phyloP scores from a whole-genome alignment of 2,113 vertebrate species.

The Nipponia nippon region DNA sequence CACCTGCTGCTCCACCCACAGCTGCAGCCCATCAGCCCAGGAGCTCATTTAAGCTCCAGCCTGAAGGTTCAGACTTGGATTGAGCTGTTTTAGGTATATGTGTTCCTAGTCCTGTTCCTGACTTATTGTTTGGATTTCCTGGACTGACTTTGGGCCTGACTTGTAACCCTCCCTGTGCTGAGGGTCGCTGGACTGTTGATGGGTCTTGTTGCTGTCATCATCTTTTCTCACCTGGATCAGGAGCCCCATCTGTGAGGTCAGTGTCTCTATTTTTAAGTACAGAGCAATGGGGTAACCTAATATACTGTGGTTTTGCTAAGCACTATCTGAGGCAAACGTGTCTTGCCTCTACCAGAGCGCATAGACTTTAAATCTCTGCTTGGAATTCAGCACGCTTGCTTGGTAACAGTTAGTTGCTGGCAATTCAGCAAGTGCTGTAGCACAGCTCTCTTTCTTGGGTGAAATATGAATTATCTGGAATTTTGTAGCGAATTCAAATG shows the following conservation, averaged over 20 bases:
- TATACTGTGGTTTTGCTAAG: not conserved
- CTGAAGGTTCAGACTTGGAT: not conserved
- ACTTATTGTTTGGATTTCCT: not conserved
- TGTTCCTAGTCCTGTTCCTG: not conserved
- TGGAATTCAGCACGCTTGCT: not conserved
- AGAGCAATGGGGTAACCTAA: not conserved
- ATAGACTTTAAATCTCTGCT: not conserved
- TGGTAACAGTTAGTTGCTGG: not conserved
- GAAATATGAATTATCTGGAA: not conserved
- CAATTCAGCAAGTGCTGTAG: not conserved
- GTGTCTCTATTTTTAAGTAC: not conserved
- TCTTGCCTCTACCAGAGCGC: not conserved
- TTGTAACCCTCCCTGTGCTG: not conserved
- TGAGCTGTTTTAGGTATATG: accelerated
- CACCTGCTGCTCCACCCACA: not conserved
- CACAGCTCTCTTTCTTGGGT: not conserved
- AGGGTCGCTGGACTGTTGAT: not conserved
- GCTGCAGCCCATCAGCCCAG: not conserved
- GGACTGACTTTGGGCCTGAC: not conserved
- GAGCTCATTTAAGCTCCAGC: not conserved
- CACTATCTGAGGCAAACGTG: not conserved
- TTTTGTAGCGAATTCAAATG: not conserved
- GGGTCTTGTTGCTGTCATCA: not conserved
- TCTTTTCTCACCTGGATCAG: not conserved
- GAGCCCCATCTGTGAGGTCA: not conserved